Evolutionary conservation across 2,113 vertebrate genomes (phyloP).

Genomic region (Takifugu flavidus): DNA sequence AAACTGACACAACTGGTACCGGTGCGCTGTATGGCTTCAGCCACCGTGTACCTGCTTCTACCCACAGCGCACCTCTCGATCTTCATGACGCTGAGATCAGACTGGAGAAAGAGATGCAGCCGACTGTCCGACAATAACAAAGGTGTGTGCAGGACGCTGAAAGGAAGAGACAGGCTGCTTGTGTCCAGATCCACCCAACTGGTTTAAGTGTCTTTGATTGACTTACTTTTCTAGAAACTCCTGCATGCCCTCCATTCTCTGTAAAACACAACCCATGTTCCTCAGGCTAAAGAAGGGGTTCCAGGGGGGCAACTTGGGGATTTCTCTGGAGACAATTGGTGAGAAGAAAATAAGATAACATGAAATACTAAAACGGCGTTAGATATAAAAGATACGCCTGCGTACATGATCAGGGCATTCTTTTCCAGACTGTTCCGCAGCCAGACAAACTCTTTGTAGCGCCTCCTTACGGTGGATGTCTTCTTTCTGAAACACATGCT

Average conservation of each 20-base stretch:
- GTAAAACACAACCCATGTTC: constrained; percentile 81
- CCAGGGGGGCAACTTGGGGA: constrained; percentile 89
- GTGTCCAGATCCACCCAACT: too few relatives aligned
- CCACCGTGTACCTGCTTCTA: constrained; percentile 86
- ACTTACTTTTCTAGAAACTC: constrained; percentile 88
- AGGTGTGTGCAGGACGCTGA: constrained; percentile 80
- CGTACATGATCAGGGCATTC: constrained; percentile 88
- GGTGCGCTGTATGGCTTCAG: constrained; percentile 86
- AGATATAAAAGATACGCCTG: background rate
- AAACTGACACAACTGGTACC: constrained; percentile 65
- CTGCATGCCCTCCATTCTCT: constrained; percentile 86
- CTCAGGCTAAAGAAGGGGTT: constrained; percentile 88
- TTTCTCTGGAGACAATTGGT: constrained; percentile 56
- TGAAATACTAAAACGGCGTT: background rate
- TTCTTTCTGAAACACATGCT: constrained; percentile 95
- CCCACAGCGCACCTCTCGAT: constrained; percentile 88
- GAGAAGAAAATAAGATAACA: background rate
- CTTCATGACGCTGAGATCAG: constrained; percentile 80
- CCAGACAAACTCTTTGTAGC: constrained; percentile 95
- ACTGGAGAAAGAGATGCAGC: constrained; percentile 95
- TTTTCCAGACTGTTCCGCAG: constrained; percentile 87
- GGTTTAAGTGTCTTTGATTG: background rate
- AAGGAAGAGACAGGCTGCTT: constrained; percentile 8
- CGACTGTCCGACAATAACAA: constrained; percentile 90
- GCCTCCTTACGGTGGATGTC: constrained; percentile 85